These are phyloP conservation scores for Natator depressus DNA, from an alignment of 2,113 vertebrate genomes.

Conservation along the genomic window DNA sequence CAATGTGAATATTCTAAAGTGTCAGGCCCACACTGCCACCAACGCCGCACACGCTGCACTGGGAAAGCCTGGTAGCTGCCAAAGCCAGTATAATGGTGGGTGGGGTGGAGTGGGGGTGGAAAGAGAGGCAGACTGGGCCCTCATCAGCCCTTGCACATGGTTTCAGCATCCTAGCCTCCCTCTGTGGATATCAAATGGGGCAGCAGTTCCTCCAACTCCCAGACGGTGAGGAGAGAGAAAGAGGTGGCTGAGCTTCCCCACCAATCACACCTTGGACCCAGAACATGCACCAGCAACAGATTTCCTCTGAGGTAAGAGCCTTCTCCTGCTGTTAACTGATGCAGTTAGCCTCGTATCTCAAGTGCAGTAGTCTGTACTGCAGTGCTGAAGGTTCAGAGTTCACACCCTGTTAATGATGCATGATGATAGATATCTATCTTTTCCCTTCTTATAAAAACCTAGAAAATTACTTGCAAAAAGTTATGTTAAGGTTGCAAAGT, in stretches of 20 bases:
- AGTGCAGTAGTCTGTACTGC: neutral
- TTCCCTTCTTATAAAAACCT: neutral
- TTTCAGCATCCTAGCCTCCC: neutral
- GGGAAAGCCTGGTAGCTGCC: rapidly evolving
- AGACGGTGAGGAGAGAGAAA: neutral
- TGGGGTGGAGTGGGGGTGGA: neutral
- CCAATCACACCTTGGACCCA: neutral
- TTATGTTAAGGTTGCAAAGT: neutral
- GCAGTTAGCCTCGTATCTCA: neutral
- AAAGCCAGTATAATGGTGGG: neutral
- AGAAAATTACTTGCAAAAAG: neutral
- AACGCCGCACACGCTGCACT: rapidly evolving
- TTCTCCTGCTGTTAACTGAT: neutral
- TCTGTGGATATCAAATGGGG: neutral
- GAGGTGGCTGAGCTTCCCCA: neutral
- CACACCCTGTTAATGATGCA: neutral
- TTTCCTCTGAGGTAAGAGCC: neutral
- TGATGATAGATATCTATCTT: neutral
- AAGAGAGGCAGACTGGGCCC: rapidly evolving
- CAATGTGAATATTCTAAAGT: neutral
- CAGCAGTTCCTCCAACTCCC: neutral
- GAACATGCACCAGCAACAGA: neutral
- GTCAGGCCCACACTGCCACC: neutral
- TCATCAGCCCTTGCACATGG: neutral
- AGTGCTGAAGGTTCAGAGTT: neutral